Evolutionary conservation across 2,797 vertebrate genomes (phyloP).

Genomic region (Ciconia nigra): DNA sequence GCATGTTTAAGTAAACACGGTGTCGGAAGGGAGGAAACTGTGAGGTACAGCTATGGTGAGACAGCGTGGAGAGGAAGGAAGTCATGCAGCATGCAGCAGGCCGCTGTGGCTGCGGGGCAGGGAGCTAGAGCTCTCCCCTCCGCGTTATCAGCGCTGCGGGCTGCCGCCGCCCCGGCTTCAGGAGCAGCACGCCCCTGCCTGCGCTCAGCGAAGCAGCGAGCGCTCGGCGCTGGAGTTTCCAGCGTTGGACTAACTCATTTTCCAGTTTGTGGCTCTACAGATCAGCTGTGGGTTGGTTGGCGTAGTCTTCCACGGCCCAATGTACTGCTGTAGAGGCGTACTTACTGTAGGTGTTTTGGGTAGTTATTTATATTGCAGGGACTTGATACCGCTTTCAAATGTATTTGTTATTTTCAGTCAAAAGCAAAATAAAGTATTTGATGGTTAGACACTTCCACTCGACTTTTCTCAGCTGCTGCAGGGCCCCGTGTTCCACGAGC

Average conservation of each 20-base stretch:
- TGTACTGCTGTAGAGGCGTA: accelerated
- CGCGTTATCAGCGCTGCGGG: accelerated
- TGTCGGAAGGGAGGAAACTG: not conserved
- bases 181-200: not conserved
- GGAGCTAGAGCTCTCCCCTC: accelerated
- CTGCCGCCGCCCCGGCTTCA: accelerated
- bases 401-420: not conserved
- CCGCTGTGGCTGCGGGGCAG: not conserved
- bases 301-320: accelerated
- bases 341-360: not conserved
- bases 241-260: accelerated
- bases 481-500: not conserved
- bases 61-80: not conserved
- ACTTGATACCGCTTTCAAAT: not conserved
- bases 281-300: not conserved
- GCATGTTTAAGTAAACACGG: accelerated
- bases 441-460: not conserved
- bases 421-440: not conserved
- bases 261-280: not conserved
- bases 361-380: not conserved
- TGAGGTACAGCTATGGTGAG: not conserved
- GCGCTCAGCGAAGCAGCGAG: not conserved
- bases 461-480: not conserved
- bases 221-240: accelerated
- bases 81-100: accelerated